Percentiles rank a stretch among this genome's conserved stretches.
These are phyloP conservation scores for Lagopus muta DNA, from an alignment of 2,113 vertebrate genomes.

Conservation along the genomic window DNA sequence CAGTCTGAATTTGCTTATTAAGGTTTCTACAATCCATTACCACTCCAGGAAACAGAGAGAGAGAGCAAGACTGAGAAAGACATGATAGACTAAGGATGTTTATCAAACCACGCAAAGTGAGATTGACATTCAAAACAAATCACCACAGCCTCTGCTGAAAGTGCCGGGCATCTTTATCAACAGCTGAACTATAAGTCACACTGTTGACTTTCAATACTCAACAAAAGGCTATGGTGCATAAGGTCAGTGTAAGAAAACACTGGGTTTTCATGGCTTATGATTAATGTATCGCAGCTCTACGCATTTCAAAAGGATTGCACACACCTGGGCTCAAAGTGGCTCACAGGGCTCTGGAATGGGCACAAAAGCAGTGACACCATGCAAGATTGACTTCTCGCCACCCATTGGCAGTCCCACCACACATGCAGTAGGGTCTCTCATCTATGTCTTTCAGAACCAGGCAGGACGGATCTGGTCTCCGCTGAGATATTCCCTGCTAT, in stretches of 20 bases:
- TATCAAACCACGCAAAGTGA: slow-evolving; percentile 19
- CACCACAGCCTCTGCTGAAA: background rate
- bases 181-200: background rate
- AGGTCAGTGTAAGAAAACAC: background rate
- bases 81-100: slow-evolving; percentile 18
- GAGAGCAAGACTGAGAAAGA: background rate
- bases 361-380: background rate
- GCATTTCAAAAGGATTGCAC: background rate
- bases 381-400: background rate
- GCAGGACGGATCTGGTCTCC: background rate
- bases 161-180: background rate
- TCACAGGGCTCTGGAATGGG: too few relatives aligned
- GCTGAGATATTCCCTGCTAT: slow-evolving; percentile 11
- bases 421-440: background rate
- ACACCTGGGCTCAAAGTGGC: background rate
- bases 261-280: background rate
- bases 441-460: background rate
- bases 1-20: slow-evolving; percentile 54
- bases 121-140: background rate
- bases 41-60: slow-evolving; percentile 27
- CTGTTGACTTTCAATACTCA: background rate
- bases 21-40: slow-evolving; percentile 48
- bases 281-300: background rate
- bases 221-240: background rate
- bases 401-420: background rate